Evolutionary conservation across 2,888 invertebrate species (phyloP).

Genomic region (Megaustenia siamemsis): DNA sequence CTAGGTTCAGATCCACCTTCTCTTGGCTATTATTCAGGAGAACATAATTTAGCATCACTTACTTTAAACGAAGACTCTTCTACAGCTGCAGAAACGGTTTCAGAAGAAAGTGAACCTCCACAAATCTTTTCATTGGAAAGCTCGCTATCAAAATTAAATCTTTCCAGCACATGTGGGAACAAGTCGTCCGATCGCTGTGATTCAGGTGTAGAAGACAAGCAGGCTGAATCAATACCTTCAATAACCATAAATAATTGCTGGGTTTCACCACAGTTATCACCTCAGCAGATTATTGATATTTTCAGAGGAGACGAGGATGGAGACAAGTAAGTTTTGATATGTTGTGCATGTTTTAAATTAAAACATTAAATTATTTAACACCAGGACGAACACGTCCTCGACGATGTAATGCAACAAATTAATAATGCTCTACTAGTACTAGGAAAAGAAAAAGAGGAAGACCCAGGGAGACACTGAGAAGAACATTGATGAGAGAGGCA

Average conservation of each 20-base stretch:
- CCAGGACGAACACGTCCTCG: too few relatives aligned
- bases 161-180: neutral
- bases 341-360: neutral
- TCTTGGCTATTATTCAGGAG: conserved; percentile 39
- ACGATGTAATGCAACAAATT: too few relatives aligned
- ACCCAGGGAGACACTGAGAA: too few relatives aligned
- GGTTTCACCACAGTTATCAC: conserved; percentile 47
- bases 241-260: neutral
- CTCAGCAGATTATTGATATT: conserved; percentile 55
- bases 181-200: conserved; percentile 32
- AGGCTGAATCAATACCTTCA: neutral
- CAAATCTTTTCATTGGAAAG: conserved; percentile 25
- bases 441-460: too few relatives aligned
- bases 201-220: conserved; percentile 38
- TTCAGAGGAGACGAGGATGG: conserved; percentile 72
- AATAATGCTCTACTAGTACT: too few relatives aligned
- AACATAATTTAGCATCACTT: neutral
- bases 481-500: too few relatives aligned
- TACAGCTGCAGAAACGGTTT: neutral
- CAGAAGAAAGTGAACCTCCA: neutral
- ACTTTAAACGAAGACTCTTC: neutral
- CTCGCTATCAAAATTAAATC: conserved; percentile 38
- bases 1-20: conserved; percentile 47
- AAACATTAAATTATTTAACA: too few relatives aligned
- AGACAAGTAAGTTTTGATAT: conserved; percentile 69